These are phyloP conservation scores for Zygogramma bicolorata DNA, from an alignment of 2,888 invertebrate genomes.

Conservation along the genomic window DNA sequence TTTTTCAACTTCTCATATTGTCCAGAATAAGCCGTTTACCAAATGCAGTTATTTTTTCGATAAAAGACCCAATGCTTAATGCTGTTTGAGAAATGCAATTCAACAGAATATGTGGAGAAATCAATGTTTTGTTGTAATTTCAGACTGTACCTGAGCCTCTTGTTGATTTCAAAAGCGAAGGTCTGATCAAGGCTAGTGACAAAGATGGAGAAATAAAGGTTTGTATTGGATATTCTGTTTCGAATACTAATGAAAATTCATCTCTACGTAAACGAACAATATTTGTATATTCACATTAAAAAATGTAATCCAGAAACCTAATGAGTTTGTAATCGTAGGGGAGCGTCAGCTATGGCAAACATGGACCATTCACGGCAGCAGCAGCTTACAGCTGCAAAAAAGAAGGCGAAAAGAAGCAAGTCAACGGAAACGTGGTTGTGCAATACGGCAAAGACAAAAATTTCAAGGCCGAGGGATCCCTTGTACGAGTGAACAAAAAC, in stretches of 20 bases:
- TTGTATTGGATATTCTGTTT: conserved; percentile 11
- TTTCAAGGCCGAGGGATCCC: conserved; percentile 61
- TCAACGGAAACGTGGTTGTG: conserved; percentile 54
- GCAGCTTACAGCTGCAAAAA: conserved; percentile 60
- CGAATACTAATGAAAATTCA: too few species aligned
- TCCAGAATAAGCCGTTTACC: too few species aligned
- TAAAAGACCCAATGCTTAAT: too few species aligned
- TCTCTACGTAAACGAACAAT: too few species aligned
- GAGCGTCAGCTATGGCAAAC: conserved; percentile 63
- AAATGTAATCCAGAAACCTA: too few species aligned
- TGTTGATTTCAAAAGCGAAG: conserved; percentile 75
- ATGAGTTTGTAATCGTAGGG: too few species aligned
- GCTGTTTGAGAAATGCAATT: too few species aligned
- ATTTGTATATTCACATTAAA: too few species aligned
- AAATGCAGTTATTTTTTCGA: too few species aligned
- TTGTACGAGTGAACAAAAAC: conserved; percentile 54
- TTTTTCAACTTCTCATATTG: too few species aligned
- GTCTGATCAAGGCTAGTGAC: conserved; percentile 74
- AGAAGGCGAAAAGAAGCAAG: conserved; percentile 49
- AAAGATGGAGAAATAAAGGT: conserved; percentile 74
- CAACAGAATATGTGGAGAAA: too few species aligned
- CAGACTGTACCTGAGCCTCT: conserved; percentile 67
- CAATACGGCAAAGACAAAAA: conserved; percentile 63
- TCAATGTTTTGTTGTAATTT: conserved; percentile 23
- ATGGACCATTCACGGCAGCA: conserved; percentile 64